Evolutionary conservation across 2,888 invertebrate genomes (phyloP).

Genomic region (Drosophila cyrtoloma): DNA sequence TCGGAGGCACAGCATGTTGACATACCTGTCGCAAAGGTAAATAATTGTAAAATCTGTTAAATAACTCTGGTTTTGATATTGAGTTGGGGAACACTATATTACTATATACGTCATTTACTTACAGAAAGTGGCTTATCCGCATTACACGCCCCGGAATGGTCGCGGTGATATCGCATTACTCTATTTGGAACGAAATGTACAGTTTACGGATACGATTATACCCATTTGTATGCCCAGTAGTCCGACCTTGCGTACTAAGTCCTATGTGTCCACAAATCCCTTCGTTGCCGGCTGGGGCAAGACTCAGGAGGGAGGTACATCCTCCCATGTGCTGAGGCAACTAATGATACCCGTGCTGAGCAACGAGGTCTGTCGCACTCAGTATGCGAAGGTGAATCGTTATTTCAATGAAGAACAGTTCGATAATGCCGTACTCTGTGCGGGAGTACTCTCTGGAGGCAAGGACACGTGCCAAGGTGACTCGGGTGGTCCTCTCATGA

Average conservation of each 20-base stretch:
- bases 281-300: constrained; percentile 89
- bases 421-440: constrained; percentile 82
- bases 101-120: not conserved
- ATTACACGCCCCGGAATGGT: constrained; percentile 84
- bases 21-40: constrained; percentile 86
- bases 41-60: not conserved
- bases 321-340: constrained; percentile 88
- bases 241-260: constrained; percentile 86
- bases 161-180: constrained; percentile 93
- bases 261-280: constrained; percentile 87
- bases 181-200: constrained; percentile 87
- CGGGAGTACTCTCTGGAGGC: constrained; percentile 82
- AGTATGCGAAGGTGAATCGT: constrained; percentile 73
- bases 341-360: constrained; percentile 90
- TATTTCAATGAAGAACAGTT: constrained; percentile 81
- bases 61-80: not conserved
- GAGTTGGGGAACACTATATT: not conserved
- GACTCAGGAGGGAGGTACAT: constrained; percentile 87
- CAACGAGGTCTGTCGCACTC: constrained; percentile 87
- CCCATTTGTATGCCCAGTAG: constrained; percentile 91
- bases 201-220: constrained; percentile 87
- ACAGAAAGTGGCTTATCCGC: constrained; percentile 73
- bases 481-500: constrained; percentile 85
- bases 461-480: constrained; percentile 85
- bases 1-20: constrained; percentile 87